A percentile compares a stretch with the other conserved stretches of the same genome.
Evolutionary conservation across 2,797 vertebrate species (phyloP).

Genomic region (Xerus rutilus): DNA sequence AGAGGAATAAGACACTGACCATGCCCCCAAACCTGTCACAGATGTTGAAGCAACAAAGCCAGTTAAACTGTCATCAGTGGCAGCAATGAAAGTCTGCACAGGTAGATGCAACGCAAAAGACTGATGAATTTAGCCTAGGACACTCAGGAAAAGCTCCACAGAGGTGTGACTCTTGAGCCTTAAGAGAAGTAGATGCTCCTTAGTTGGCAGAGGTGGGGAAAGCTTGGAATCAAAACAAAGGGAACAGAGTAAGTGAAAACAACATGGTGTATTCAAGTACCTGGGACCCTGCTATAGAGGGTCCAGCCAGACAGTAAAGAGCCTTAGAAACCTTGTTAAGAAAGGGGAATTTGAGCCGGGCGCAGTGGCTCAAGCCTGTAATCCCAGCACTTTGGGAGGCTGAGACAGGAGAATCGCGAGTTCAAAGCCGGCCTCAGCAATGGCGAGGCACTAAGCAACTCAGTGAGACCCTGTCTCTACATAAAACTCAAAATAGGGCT

Average conservation of each 20-base stretch:
- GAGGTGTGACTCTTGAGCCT: not conserved
- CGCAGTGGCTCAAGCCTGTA: too few species aligned
- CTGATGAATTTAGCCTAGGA: not conserved
- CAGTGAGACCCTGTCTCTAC: too few species aligned
- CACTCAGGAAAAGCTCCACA: not conserved
- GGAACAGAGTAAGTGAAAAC: not conserved
- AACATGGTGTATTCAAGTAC: not conserved
- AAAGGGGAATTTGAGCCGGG: not conserved
- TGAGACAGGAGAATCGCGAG: too few species aligned
- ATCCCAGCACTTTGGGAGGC: too few species aligned
- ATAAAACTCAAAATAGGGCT: too few species aligned
- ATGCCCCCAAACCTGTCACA: not conserved
- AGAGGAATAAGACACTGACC: not conserved
- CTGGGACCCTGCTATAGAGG: not conserved
- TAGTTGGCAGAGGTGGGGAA: not conserved
- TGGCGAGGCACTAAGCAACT: too few species aligned
- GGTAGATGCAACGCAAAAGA: not conserved
- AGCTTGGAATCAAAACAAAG: not conserved
- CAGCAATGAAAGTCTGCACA: not conserved
- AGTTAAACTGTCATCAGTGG: not conserved
- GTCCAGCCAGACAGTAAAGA: not conserved
- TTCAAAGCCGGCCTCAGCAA: too few species aligned
- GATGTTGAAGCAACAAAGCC: not conserved
- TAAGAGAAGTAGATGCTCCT: not conserved
- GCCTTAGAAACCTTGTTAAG: not conserved